A percentile compares a stretch with the other conserved stretches of the same genome.
Conservation (phyloP, 2,888 invertebrate genomes). For the Allacma fusca region DNA sequence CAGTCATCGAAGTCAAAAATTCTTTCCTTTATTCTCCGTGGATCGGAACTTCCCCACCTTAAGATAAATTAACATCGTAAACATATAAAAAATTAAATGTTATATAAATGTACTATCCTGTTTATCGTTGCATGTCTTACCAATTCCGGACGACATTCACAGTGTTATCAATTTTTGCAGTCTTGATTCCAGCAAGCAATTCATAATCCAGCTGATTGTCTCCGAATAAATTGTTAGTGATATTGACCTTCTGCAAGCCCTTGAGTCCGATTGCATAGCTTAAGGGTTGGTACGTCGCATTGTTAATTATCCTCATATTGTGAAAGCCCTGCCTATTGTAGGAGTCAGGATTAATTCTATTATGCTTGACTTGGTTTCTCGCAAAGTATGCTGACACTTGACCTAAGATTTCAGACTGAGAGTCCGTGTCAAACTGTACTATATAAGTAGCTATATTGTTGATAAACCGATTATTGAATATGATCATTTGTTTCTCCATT, state of each 20-base stretch:
- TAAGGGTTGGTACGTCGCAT: slow-evolving; percentile 67
- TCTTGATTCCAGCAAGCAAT: slow-evolving; percentile 83
- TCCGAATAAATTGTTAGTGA: slow-evolving; percentile 87
- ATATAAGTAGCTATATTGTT: slow-evolving; percentile 83
- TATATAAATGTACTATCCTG: background rate
- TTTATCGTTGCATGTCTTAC: slow-evolving; percentile 64
- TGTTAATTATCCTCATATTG: slow-evolving; percentile 62
- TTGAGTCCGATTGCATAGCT: slow-evolving; percentile 89
- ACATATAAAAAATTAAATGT: slow-evolving; percentile 13
- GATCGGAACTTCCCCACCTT: slow-evolving; percentile 82
- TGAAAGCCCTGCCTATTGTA: slow-evolving; percentile 48
- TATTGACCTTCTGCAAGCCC: slow-evolving; percentile 92
- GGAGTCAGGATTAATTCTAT: slow-evolving; percentile 64
- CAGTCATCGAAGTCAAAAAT: slow-evolving; percentile 99
- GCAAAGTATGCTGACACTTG: slow-evolving; percentile 81
- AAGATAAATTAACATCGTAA: background rate
- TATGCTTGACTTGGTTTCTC: slow-evolving; percentile 79
- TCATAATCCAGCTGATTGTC: slow-evolving; percentile 87
- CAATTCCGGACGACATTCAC: slow-evolving; percentile 93
- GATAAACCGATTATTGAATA: slow-evolving; percentile 81
- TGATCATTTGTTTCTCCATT: slow-evolving; percentile 94
- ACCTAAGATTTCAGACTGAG: slow-evolving; percentile 91
- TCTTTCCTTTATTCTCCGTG: slow-evolving; percentile 76
- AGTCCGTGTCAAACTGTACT: slow-evolving; percentile 86
- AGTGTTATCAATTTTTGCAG: slow-evolving; percentile 84